Evolutionary conservation across 2,797 vertebrate genomes (phyloP).

Genomic region (Masticophis lateralis): DNA sequence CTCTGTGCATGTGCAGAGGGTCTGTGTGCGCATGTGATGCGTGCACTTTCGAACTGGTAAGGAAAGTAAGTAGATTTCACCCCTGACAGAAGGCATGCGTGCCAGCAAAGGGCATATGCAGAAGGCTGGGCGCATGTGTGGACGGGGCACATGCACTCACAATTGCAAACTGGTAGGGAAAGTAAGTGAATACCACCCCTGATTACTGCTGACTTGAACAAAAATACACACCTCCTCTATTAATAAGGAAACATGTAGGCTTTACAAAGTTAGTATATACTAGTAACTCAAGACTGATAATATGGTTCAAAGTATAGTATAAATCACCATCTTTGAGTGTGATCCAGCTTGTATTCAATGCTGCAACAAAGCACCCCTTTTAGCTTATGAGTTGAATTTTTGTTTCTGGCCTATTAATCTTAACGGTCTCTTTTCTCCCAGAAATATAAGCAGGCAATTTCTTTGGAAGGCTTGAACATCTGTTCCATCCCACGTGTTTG

Average conservation of each 20-base stretch:
- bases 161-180: no score
- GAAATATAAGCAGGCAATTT: slow-evolving; percentile 7
- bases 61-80: no score
- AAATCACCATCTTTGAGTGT: slow-evolving; percentile 1
- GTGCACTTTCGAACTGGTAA: no score
- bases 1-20: no score
- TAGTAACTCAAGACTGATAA: background rate
- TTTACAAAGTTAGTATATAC: fast-evolving
- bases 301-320: background rate
- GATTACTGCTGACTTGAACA: slow-evolving; percentile 15
- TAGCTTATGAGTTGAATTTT: background rate
- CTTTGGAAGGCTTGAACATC: background rate
- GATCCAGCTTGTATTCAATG: slow-evolving; percentile 3
- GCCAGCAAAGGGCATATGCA: no score
- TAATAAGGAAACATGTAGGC: fast-evolving
- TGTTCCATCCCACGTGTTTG: slow-evolving; percentile 14
- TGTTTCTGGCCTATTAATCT: slow-evolving; percentile 23
- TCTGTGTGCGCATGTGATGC: no score
- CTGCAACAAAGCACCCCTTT: background rate
- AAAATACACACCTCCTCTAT: fast-evolving
- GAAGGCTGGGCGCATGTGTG: no score
- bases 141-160: no score
- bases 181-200: no score
- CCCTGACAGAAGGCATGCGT: no score
- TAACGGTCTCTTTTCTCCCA: background rate